These are phyloP conservation scores for Scomber scombrus DNA, from an alignment of 2,113 vertebrate species.

Conservation along the genomic window DNA sequence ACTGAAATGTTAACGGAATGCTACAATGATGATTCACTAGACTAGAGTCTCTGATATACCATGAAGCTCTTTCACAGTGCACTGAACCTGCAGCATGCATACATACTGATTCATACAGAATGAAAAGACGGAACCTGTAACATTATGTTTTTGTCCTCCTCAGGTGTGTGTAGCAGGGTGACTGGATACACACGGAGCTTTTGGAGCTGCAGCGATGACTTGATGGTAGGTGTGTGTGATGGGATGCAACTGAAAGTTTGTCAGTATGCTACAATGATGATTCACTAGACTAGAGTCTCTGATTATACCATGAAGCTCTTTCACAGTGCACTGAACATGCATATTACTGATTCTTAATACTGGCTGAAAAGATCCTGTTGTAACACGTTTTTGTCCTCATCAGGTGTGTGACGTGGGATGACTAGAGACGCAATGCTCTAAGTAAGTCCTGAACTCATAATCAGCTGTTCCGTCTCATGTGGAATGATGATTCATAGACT, in stretches of 20 bases:
- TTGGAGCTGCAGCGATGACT: not conserved
- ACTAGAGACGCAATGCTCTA: not conserved
- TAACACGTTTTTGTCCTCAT: not conserved
- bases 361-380: accelerated
- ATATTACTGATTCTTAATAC: not conserved
- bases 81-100: conserved; percentile 49
- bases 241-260: not conserved
- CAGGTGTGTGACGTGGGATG: not conserved
- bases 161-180: not conserved
- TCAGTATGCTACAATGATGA: conserved; percentile 62
- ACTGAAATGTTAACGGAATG: not conserved
- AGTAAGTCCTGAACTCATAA: conserved; percentile 14
- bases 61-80: conserved; percentile 78
- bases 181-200: not conserved
- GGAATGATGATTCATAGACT: conserved; percentile 72
- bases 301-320: conserved; percentile 69
- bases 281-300: conserved; percentile 78
- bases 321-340: conserved; percentile 75
- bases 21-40: conserved; percentile 70
- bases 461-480: conserved; percentile 3
- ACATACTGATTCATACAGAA: accelerated
- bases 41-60: conserved; percentile 78
- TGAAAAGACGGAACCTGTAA: not conserved
- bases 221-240: conserved; percentile 20
- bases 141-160: not conserved